Percentiles rank a stretch among this genome's conserved stretches.
phyloP scores from a whole-genome alignment of 1,140 invertebrate species.

The Tenebrio molitor region DNA sequence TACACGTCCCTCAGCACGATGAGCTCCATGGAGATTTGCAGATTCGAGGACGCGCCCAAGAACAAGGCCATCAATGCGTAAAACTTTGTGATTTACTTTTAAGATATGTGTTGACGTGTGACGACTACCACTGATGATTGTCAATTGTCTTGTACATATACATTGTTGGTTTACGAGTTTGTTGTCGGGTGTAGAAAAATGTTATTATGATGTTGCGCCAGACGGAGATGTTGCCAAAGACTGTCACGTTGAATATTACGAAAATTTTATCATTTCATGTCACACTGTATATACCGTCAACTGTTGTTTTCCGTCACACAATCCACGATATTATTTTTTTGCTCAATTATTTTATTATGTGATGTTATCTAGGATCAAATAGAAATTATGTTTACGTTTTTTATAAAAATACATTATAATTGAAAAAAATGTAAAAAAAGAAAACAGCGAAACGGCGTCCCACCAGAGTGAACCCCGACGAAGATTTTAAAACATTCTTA shows the following conservation, averaged over 20 bases:
- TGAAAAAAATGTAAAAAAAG: too few relatives aligned
- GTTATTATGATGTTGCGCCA: conserved; percentile 6
- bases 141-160: conserved; percentile 17
- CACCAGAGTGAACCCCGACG: too few relatives aligned
- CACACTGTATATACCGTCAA: conserved; percentile 9
- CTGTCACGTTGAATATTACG: conserved; percentile 16
- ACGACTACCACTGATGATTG: neutral
- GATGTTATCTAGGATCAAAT: conserved; percentile 8
- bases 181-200: conserved; percentile 22
- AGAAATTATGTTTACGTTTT: conserved; percentile 5
- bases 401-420: too few relatives aligned
- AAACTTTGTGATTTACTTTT: conserved; percentile 42
- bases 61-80: conserved; percentile 58
- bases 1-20: conserved; percentile 63
- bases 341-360: conserved; percentile 40
- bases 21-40: conserved; percentile 61
- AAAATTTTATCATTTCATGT: conserved; percentile 15
- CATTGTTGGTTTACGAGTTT: conserved; percentile 25
- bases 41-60: conserved; percentile 62
- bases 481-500: too few relatives aligned
- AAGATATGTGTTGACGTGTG: conserved; percentile 3
- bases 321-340: conserved; percentile 16
- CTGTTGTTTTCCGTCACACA: conserved; percentile 1
- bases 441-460: too few relatives aligned
- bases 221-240: conserved; percentile 32